Percentiles rank a stretch among this genome's conserved stretches.
phyloP scores from a whole-genome alignment of 2,888 invertebrate genomes.

The Sceliomorpha sp. region DNA sequence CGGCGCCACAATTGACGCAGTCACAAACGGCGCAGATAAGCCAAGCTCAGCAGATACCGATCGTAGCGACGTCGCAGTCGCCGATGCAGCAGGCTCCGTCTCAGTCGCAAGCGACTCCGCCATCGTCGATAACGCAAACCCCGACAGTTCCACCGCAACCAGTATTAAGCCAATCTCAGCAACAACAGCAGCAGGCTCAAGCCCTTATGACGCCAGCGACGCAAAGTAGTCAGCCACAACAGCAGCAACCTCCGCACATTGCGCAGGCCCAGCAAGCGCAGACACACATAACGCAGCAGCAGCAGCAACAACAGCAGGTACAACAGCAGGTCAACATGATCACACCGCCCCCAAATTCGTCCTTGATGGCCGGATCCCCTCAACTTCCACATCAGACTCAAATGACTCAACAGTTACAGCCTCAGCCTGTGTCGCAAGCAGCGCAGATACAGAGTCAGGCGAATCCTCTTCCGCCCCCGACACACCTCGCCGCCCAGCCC shows the following conservation, averaged over 20 bases:
- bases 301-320: constrained; percentile 54
- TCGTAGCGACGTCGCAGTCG: constrained; percentile 61
- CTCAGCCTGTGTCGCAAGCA: constrained; percentile 47
- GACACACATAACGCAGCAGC: constrained; percentile 46
- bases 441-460: constrained; percentile 61
- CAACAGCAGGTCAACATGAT: constrained; percentile 53
- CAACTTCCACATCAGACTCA: constrained; percentile 69
- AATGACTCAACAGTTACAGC: constrained; percentile 59
- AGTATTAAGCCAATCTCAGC: constrained; percentile 56
- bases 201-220: constrained; percentile 54
- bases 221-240: too few relatives aligned
- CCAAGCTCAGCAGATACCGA: constrained; percentile 57
- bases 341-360: constrained; percentile 18
- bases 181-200: constrained; percentile 59
- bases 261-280: constrained; percentile 60
- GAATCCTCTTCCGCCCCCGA: constrained; percentile 55
- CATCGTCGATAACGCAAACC: constrained; percentile 39
- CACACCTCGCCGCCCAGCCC: constrained; percentile 52
- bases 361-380: constrained; percentile 50
- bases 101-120: constrained; percentile 56
- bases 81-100: constrained; percentile 51
- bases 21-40: constrained; percentile 55
- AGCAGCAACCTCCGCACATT: constrained; percentile 55
- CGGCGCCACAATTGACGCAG: constrained; percentile 58
- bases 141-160: constrained; percentile 45